A percentile compares a stretch with the other conserved stretches of the same genome.
Conservation (phyloP, 2,113 vertebrate species). For the Oncorhynchus kisutch region DNA sequence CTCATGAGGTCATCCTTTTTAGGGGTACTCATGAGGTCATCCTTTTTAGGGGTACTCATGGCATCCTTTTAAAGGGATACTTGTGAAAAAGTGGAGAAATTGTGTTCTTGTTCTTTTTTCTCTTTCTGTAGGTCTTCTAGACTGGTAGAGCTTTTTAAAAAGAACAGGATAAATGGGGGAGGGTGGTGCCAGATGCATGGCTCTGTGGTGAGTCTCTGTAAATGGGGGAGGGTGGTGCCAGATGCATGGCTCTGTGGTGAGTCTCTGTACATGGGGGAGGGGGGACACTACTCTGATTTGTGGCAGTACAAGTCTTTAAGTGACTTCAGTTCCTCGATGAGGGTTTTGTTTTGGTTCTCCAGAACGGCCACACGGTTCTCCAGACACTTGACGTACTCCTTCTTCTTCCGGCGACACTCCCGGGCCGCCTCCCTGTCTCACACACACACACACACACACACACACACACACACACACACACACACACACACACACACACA, state of each 20-base stretch:
- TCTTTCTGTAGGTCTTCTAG: constrained; percentile 30
- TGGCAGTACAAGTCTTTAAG: constrained; percentile 99
- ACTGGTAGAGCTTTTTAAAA: constrained; percentile 73
- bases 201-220: constrained; percentile 84
- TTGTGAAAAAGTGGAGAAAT: background rate
- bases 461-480: background rate
- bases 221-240: too few species aligned
- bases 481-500: background rate
- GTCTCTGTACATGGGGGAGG: constrained; percentile 80
- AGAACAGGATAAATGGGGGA: constrained; percentile 88
- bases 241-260: constrained; percentile 73
- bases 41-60: background rate
- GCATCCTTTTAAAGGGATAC: background rate
- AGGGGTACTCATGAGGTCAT: background rate
- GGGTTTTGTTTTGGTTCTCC: constrained; percentile 99
- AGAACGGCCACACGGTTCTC: constrained; percentile 98
- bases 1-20: background rate
- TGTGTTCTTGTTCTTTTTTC: background rate
- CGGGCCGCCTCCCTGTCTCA: constrained; percentile 90
- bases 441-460: background rate
- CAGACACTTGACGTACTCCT: constrained; percentile 98
- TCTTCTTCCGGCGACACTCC: constrained; percentile 98
- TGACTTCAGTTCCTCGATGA: constrained; percentile 99
- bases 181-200: constrained; percentile 67
- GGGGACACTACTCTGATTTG: constrained; percentile 92